Percentiles rank a stretch among this genome's conserved stretches.
Conservation (phyloP, 2,888 invertebrate genomes). For the Chloroclystis v-ata region DNA sequence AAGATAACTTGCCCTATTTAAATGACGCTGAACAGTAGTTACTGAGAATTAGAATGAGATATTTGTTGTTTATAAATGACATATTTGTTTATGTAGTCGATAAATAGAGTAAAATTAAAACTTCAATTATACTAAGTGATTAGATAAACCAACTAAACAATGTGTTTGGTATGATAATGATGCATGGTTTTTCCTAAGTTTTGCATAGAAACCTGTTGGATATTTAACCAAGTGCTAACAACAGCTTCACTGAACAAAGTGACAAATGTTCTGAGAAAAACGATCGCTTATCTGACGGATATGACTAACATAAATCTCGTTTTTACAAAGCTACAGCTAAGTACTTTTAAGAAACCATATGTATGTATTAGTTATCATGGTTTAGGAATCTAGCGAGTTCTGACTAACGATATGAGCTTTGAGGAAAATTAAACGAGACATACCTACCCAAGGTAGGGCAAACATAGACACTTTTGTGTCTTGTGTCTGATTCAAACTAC, state of each 20-base stretch:
- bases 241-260: constrained; percentile 6
- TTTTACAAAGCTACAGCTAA: constrained; percentile 32
- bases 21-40: constrained; percentile 8
- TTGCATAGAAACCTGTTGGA: no score
- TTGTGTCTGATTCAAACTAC: no score
- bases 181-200: no score
- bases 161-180: no score
- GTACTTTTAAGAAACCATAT: constrained; percentile 20
- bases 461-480: no score
- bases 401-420: constrained; percentile 8
- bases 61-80: background rate
- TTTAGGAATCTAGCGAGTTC: constrained; percentile 17
- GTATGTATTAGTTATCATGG: constrained; percentile 8
- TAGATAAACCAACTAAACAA: no score
- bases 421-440: constrained; percentile 1
- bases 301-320: constrained; percentile 47
- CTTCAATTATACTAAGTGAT: no score
- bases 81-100: background rate
- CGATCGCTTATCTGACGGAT: constrained; percentile 35
- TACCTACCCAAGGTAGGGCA: no score
- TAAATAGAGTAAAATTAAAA: background rate
- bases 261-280: constrained; percentile 25
- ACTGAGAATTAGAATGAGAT: background rate
- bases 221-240: constrained; percentile 1
- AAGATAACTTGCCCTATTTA: constrained; percentile 8